A percentile compares a stretch with the other conserved stretches of the same genome.
phyloP scores from a whole-genome alignment of 2,797 vertebrate genomes.

The Channa striata region DNA sequence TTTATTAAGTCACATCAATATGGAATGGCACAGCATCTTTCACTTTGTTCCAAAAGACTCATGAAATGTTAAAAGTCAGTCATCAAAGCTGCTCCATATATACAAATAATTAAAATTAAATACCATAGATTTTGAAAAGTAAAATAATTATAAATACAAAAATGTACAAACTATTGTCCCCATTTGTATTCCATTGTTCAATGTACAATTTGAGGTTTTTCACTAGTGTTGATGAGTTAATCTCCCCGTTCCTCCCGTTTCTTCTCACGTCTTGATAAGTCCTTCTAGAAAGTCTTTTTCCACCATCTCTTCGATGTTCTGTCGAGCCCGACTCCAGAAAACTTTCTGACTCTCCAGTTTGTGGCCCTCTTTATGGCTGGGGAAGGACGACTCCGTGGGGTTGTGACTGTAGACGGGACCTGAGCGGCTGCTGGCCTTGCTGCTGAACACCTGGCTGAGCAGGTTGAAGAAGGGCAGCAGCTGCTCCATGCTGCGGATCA shows the following conservation, averaged over 20 bases:
- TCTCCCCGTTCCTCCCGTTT: constrained; percentile 13
- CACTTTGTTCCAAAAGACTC: constrained; percentile 81
- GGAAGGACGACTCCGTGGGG: constrained; percentile 84
- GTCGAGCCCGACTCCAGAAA: constrained; percentile 94
- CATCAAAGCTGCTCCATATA: constrained; percentile 90
- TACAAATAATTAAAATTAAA: constrained; percentile 97
- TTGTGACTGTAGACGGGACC: constrained; percentile 86
- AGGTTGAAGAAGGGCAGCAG: constrained; percentile 97
- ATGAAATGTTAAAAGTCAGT: constrained; percentile 88
- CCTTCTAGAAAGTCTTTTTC: constrained; percentile 99
- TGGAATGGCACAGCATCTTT: constrained; percentile 85
- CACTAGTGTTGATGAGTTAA: constrained; percentile 78
- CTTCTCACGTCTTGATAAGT: constrained; percentile 92
- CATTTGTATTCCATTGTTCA: constrained; percentile 52
- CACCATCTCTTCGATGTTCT: constrained; percentile 98
- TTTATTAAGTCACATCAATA: constrained; percentile 87
- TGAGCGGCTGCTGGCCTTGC: constrained; percentile 92
- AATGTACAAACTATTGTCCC: constrained; percentile 83
- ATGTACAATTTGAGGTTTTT: constrained; percentile 80
- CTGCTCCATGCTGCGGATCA: constrained; percentile 97
- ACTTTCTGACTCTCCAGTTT: constrained; percentile 96
- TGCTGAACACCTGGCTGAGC: constrained; percentile 97
- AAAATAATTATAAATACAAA: constrained; percentile 90
- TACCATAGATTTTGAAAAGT: constrained; percentile 87
- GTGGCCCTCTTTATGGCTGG: constrained; percentile 87